Base-by-base conservation (phyloP, 2,113 vertebrate genomes). In the Rattus norvegicus region DNA sequence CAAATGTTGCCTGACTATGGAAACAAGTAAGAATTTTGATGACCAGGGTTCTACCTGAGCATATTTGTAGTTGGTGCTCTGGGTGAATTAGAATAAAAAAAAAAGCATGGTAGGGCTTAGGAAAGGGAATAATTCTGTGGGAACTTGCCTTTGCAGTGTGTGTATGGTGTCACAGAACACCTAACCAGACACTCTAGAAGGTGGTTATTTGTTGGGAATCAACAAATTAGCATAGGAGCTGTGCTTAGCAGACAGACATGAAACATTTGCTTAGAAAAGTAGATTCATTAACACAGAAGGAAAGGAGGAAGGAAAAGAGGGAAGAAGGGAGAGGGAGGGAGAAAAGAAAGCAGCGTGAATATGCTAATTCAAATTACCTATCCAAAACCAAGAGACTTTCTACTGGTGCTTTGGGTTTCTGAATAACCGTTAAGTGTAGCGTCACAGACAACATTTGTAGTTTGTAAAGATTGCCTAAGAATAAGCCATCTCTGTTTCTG, bases 391-490 rank as follows among this genome's bases (percentile, higher is more conserved):
- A 43, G 36, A n/a, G 30, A 84, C 43, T 83, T 93, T 63, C 33
- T 80, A 5, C 84, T 33, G n/a, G 47, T 77, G 8, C 28, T 59
- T 65, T 84, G 85, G 36, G 14, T 59, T 56, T 89, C 39, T 94
- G 47, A 67, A 3, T 91, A 75, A 61, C 49, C 6, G 52, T 81
- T 70, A 81, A 59, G 17, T 67, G 26, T 39, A 19, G 56, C 70
- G 3, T 24, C n/a, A 96, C 11, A 26, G 12, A 97, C 33, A 87
- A 56, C 4, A 30, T 90, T 83, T 36, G 20, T 70, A 17, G 7
- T 91, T 90, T 73, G 30, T 91, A 93, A 90, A 36, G 20, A 59
- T 81, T 96, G 24, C 95, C 43, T 76, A 72, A 84, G 76, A 20
- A 75, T 63, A 72, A 91, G 47, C 28, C 67, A 43, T 92, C 76